Evolutionary conservation across 1,140 invertebrate species (phyloP).

Genomic region (Pollicipes pollicipes): DNA sequence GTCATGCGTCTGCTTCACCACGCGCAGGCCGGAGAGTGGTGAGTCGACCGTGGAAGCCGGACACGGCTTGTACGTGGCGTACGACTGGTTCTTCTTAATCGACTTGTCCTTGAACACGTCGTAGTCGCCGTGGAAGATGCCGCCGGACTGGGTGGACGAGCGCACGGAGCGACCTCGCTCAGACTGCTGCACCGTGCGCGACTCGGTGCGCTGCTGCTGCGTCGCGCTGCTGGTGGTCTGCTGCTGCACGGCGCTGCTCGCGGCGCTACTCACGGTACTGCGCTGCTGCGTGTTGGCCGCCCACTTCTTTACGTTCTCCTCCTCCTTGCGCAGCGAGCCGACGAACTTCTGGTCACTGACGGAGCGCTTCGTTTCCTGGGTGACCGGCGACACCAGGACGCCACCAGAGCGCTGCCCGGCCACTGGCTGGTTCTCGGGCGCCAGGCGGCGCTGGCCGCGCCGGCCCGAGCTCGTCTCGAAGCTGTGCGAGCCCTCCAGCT

Average conservation of each 20-base stretch:
- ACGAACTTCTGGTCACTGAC: neutral
- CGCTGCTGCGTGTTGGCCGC: neutral
- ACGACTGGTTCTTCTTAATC: neutral
- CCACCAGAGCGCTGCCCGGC: no score
- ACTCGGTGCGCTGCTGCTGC: no score
- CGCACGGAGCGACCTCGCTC: neutral
- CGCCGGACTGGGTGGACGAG: neutral
- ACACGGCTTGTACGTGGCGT: neutral
- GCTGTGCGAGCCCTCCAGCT: neutral
- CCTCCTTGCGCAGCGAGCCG: neutral
- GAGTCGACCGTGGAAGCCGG: neutral
- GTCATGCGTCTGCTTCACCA: neutral
- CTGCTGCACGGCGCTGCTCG: no score
- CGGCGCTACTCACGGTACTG: neutral
- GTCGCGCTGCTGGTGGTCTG: no score
- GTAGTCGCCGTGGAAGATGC: neutral
- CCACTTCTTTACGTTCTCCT: neutral
- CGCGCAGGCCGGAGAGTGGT: neutral
- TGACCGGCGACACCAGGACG: neutral
- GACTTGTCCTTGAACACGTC: conserved; percentile 1
- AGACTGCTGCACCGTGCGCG: no score
- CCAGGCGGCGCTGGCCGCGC: neutral
- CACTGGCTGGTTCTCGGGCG: neutral
- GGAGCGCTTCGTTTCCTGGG: neutral
- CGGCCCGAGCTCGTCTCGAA: neutral